Evolutionary conservation across 2,797 vertebrate species (phyloP).

Genomic region (Galago senegalensis): DNA sequence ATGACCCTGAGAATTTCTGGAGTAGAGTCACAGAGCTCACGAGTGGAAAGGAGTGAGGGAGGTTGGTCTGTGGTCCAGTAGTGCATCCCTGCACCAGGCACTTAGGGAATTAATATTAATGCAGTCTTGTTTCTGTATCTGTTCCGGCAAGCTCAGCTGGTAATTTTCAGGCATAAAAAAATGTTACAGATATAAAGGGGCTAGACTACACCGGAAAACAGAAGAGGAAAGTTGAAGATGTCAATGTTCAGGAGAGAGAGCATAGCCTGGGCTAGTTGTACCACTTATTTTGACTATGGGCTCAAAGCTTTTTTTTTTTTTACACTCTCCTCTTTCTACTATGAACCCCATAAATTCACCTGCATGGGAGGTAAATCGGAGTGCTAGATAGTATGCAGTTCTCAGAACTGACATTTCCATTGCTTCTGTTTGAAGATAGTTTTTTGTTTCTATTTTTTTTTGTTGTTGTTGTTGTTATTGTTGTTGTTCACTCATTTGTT

Average conservation of each 20-base stretch:
- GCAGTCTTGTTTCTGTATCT: not conserved
- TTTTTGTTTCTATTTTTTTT: not conserved
- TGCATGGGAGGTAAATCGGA: not conserved
- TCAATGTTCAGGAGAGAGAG: not conserved
- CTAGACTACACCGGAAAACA: not conserved
- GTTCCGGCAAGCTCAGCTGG: not conserved
- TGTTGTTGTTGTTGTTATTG: too few species aligned
- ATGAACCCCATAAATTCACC: not conserved
- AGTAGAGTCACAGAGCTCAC: not conserved
- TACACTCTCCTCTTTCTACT: not conserved
- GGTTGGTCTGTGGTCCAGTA: not conserved
- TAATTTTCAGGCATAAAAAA: not conserved
- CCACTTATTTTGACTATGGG: not conserved
- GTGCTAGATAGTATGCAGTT: not conserved
- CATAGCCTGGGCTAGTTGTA: not conserved
- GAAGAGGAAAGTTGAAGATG: not conserved
- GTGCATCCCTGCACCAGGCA: not conserved
- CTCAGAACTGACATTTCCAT: not conserved
- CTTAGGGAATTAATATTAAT: not conserved
- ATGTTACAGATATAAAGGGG: not conserved
- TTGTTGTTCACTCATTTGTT: too few species aligned
- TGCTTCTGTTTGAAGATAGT: not conserved
- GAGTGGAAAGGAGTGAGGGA: rapidly evolving
- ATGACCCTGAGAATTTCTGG: not conserved
- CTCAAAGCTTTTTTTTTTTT: not conserved